Percentiles rank a stretch among this genome's conserved stretches.
phyloP scores from a whole-genome alignment of 2,888 invertebrate genomes.

The Gortyna flavago region DNA sequence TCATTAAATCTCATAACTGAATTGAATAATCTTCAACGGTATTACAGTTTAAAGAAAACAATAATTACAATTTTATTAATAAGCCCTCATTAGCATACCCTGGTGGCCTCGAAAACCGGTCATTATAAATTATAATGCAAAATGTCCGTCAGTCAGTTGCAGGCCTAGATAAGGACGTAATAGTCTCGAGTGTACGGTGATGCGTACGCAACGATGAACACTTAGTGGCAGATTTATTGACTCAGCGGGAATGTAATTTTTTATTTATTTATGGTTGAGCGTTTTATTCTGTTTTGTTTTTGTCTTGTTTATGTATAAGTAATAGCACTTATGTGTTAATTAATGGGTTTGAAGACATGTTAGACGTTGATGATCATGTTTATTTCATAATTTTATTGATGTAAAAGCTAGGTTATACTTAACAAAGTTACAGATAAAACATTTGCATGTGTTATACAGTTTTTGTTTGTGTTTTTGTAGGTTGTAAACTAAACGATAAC shows the following conservation, averaged over 20 bases:
- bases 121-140: conserved; percentile 51
- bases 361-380: neutral
- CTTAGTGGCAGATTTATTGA: conserved; percentile 55
- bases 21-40: conserved; percentile 67
- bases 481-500: too few relatives aligned
- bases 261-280: conserved; percentile 1
- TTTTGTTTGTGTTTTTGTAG: too few relatives aligned
- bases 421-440: neutral
- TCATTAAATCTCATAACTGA: conserved; percentile 65
- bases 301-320: neutral
- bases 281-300: conserved; percentile 13
- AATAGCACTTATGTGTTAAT: neutral
- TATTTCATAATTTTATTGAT: neutral
- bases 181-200: conserved; percentile 24
- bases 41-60: conserved; percentile 49
- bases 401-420: too few relatives aligned
- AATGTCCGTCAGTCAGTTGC: conserved; percentile 47
- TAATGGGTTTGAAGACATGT: neutral
- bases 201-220: conserved; percentile 52
- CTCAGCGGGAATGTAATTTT: conserved; percentile 17
- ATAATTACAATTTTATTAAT: conserved; percentile 63
- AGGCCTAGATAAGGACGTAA: conserved; percentile 43
- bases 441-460: too few relatives aligned
- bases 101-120: conserved; percentile 50
- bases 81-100: conserved; percentile 54